A percentile compares a stretch with the other conserved stretches of the same genome.
These are phyloP conservation scores for Isaurus tuberculatus DNA, from an alignment of 92 coral and sea anemone species.

Conservation along the genomic window DNA sequence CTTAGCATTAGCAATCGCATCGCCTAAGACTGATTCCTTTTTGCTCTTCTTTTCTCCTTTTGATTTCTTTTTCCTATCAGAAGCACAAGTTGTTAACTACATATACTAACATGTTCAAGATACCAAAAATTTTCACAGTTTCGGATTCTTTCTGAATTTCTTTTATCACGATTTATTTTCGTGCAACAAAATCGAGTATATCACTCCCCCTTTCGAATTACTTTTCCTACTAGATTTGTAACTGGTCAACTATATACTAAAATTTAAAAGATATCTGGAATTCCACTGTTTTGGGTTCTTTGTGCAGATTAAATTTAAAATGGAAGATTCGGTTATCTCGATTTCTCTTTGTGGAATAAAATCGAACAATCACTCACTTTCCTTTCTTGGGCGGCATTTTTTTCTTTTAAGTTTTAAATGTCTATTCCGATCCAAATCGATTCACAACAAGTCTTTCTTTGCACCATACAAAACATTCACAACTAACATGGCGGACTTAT, in stretches of 20 bases:
- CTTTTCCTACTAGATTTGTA: too few relatives aligned
- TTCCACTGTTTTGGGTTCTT: too few relatives aligned
- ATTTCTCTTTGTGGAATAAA: not conserved
- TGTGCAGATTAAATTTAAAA: too few relatives aligned
- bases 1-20: slow-evolving; percentile 97
- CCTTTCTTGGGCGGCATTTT: slow-evolving; percentile 96
- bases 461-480: not conserved
- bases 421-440: not conserved
- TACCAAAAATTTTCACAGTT: too few relatives aligned
- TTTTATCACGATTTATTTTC: too few relatives aligned
- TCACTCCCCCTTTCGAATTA: too few relatives aligned
- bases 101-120: too few relatives aligned
- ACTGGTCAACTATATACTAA: too few relatives aligned
- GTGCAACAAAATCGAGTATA: too few relatives aligned
- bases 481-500: slow-evolving; percentile 29
- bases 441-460: not conserved
- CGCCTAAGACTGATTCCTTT: slow-evolving; percentile 92
- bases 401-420: not conserved
- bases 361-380: slow-evolving; percentile 25
- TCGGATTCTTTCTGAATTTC: too few relatives aligned
- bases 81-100: not conserved
- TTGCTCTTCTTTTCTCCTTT: slow-evolving; percentile 85
- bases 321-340: too few relatives aligned
- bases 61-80: slow-evolving; percentile 76
- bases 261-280: too few relatives aligned